These are phyloP conservation scores for Porites australiensis DNA, from an alignment of 64 coral and sea anemone species.

Conservation along the genomic window DNA sequence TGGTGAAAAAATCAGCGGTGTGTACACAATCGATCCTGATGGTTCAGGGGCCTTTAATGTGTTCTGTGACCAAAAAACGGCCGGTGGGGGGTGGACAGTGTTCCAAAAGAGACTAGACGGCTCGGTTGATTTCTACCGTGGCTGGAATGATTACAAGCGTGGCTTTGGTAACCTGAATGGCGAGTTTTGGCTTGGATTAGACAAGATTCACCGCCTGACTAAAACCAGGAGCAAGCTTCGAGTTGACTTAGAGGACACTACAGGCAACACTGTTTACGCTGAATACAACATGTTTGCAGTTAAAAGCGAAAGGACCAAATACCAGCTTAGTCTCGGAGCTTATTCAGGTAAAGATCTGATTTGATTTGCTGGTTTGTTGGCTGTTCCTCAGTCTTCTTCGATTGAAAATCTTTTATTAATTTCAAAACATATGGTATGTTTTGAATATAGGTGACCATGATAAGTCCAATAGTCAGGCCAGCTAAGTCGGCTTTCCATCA, in stretches of 20 bases:
- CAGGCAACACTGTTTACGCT: conserved; percentile 38
- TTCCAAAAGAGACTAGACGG: conserved; percentile 64
- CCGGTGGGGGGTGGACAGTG: conserved; percentile 72
- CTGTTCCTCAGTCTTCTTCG: too few relatives aligned
- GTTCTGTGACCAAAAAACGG: conserved; percentile 65
- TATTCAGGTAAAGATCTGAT: conserved; percentile 21
- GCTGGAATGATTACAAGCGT: conserved; percentile 52
- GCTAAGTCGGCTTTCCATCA: too few relatives aligned
- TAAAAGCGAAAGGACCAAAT: conserved; percentile 39
- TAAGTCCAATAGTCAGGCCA: too few relatives aligned
- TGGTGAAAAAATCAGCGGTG: conserved; percentile 5
- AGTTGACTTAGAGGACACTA: conserved; percentile 49
- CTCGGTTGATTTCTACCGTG: conserved; percentile 56
- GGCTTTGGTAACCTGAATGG: conserved; percentile 65
- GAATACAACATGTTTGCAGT: conserved; percentile 50
- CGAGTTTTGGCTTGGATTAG: conserved; percentile 68
- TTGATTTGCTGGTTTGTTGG: background rate
- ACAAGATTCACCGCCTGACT: conserved; percentile 63
- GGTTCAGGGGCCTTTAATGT: conserved; percentile 56
- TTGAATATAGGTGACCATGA: too few relatives aligned
- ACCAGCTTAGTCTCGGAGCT: conserved; percentile 39
- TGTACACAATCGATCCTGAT: conserved; percentile 60
- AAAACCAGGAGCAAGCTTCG: conserved; percentile 16
- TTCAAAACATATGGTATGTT: too few relatives aligned
- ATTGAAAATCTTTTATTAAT: too few relatives aligned